phyloP scores from a whole-genome alignment of 2,797 vertebrate species.

The Gallirallus australis region DNA sequence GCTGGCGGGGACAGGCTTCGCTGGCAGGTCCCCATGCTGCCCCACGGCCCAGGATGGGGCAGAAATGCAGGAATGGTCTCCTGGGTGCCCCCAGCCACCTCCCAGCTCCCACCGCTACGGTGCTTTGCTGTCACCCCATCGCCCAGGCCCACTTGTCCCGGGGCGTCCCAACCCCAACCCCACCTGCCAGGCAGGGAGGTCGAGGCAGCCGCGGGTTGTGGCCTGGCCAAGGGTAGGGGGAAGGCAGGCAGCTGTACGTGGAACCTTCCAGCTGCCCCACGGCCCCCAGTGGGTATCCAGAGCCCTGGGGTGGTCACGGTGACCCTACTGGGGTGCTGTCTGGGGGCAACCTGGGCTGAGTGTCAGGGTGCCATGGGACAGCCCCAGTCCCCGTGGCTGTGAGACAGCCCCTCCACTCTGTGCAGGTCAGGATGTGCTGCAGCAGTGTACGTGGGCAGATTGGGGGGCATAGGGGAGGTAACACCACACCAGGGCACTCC shows the following conservation, averaged over 20 bases:
- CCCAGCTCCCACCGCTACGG: fast-evolving
- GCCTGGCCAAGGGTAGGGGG: not conserved
- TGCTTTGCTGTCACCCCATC: not conserved
- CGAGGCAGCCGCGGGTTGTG: fast-evolving
- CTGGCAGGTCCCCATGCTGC: not conserved
- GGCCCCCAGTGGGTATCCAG: not conserved
- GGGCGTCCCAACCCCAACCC: not conserved
- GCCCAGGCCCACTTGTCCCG: not conserved
- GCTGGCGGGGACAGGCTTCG: not conserved
- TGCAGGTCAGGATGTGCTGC: not conserved
- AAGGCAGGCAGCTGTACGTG: not conserved
- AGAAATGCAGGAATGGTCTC: not conserved
- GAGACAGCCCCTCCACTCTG: fast-evolving
- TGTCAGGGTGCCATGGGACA: not conserved
- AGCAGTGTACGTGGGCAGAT: fast-evolving
- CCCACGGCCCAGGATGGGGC: too few relatives aligned
- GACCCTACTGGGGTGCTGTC: not conserved
- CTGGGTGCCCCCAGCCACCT: not conserved
- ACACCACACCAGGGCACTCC: too few relatives aligned
- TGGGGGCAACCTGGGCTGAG: not conserved
- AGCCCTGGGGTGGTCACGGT: not conserved
- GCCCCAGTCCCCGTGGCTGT: not conserved
- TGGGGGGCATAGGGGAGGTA: too few relatives aligned
- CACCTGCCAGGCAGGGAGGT: fast-evolving
- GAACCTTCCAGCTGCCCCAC: not conserved